Evolutionary conservation across 2,888 invertebrate species (phyloP).

Genomic region (Troglohyphantes excavatus): DNA sequence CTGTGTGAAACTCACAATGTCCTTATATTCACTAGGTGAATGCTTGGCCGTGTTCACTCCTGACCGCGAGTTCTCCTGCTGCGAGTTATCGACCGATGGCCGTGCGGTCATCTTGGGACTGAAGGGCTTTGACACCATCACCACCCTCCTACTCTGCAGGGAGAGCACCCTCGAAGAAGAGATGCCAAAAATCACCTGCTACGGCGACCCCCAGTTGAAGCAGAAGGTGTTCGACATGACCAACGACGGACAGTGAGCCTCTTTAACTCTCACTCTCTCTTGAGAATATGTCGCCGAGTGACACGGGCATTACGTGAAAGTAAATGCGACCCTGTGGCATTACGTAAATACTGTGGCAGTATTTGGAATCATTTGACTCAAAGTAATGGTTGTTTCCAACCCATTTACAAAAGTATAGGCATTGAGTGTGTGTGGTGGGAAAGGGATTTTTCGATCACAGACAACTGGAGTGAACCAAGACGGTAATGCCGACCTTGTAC

Average conservation of each 20-base stretch:
- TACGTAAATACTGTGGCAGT: not conserved
- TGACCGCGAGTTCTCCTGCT: constrained; percentile 88
- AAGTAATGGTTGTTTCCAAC: constrained; percentile 51
- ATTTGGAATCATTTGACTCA: constrained; percentile 42
- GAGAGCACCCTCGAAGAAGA: constrained; percentile 73
- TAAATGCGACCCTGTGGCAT: too few relatives aligned
- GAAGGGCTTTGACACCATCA: constrained; percentile 84
- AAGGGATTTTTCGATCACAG: constrained; percentile 12
- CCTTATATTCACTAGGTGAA: constrained; percentile 85
- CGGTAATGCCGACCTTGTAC: too few relatives aligned
- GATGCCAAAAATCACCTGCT: constrained; percentile 61
- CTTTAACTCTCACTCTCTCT: too few relatives aligned
- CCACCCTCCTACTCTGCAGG: constrained; percentile 72
- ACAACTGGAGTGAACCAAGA: too few relatives aligned
- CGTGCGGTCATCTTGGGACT: constrained; percentile 88
- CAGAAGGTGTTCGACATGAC: constrained; percentile 72
- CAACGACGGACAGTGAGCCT: constrained; percentile 67
- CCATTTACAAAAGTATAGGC: constrained; percentile 35
- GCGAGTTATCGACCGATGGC: constrained; percentile 90
- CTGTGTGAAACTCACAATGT: not conserved
- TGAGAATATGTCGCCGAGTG: too few relatives aligned
- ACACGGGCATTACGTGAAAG: not conserved
- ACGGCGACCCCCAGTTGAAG: constrained; percentile 69
- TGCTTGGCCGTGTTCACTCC: constrained; percentile 91
- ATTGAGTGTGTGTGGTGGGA: not conserved